Conservation (phyloP, 2,113 vertebrate genomes). For the Takifugu bimaculatus region DNA sequence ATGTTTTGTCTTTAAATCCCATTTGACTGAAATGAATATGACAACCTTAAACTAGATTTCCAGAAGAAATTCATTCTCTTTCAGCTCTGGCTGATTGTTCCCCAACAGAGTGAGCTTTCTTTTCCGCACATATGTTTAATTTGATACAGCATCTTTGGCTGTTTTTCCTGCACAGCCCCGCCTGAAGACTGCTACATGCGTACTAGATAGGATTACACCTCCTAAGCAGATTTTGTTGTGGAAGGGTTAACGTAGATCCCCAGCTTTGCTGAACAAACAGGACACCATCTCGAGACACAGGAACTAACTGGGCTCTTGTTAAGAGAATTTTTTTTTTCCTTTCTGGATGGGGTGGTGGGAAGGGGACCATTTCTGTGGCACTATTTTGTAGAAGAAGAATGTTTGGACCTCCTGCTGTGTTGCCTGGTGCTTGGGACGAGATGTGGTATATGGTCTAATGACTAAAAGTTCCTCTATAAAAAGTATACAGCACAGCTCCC, state of each 20-base stretch:
- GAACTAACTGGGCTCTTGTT: conserved; percentile 69
- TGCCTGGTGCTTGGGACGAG: conserved; percentile 71
- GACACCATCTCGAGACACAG: conserved; percentile 73
- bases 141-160: conserved; percentile 81
- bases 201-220: conserved; percentile 80
- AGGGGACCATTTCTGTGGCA: conserved; percentile 23
- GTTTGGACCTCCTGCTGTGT: conserved; percentile 70
- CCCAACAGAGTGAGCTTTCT: conserved; percentile 59
- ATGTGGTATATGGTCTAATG: conserved; percentile 78
- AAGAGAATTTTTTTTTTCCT: conserved; percentile 39
- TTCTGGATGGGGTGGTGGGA: conserved; percentile 9
- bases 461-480: conserved; percentile 83
- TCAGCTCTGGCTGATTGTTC: conserved; percentile 59
- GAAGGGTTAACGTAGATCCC: conserved; percentile 73
- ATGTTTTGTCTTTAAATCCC: conserved; percentile 72
- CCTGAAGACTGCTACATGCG: conserved; percentile 78
- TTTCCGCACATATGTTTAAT: conserved; percentile 71
- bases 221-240: conserved; percentile 76
- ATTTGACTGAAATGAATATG: conserved; percentile 75
- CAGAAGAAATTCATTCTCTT: conserved; percentile 60
- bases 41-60: conserved; percentile 77
- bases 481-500: conserved; percentile 73
- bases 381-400: conserved; percentile 62
- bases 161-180: conserved; percentile 74
- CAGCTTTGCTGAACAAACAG: conserved; percentile 69